Conservation (phyloP, 1,140 invertebrate genomes). For the Tetramorium simillimum region DNA sequence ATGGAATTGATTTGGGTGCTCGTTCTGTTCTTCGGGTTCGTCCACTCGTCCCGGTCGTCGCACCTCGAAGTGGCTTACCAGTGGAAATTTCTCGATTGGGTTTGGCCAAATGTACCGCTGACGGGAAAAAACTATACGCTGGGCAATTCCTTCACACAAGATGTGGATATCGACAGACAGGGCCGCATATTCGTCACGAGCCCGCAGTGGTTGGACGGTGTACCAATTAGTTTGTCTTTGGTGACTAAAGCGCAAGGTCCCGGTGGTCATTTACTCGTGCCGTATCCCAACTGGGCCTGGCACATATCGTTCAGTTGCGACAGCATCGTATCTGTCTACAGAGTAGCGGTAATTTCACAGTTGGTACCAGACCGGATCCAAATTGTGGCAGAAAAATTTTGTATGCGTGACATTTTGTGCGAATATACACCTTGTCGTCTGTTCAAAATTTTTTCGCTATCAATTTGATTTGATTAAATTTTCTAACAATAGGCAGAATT, state of each 20-base stretch:
- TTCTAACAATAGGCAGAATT: neutral
- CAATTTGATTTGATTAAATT: neutral
- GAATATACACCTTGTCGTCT: neutral
- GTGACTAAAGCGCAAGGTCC: slow-evolving; percentile 75
- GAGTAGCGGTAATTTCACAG: slow-evolving; percentile 81
- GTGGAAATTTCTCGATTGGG: slow-evolving; percentile 83
- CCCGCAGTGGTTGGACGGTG: slow-evolving; percentile 83
- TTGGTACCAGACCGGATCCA: neutral
- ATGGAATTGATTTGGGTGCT: slow-evolving; percentile 38
- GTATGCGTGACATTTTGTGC: neutral
- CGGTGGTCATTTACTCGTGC: slow-evolving; percentile 80
- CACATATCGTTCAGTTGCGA: slow-evolving; percentile 77
- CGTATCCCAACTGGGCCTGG: slow-evolving; percentile 84
- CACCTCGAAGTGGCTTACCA: slow-evolving; percentile 76
- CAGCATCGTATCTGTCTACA: slow-evolving; percentile 83
- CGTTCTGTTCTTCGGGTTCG: slow-evolving; percentile 15
- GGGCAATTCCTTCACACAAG: slow-evolving; percentile 82
- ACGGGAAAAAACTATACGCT: slow-evolving; percentile 79
- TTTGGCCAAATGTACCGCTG: slow-evolving; percentile 75
- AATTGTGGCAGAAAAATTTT: slow-evolving; percentile 4
- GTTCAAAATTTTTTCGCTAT: neutral
- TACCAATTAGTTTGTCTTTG: slow-evolving; percentile 82
- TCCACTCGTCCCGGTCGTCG: slow-evolving; percentile 1
- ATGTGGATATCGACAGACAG: slow-evolving; percentile 81
- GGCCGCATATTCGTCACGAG: slow-evolving; percentile 83